Evolutionary conservation across 2,113 vertebrate species (phyloP).

Genomic region (Lophotis ruficrista): DNA sequence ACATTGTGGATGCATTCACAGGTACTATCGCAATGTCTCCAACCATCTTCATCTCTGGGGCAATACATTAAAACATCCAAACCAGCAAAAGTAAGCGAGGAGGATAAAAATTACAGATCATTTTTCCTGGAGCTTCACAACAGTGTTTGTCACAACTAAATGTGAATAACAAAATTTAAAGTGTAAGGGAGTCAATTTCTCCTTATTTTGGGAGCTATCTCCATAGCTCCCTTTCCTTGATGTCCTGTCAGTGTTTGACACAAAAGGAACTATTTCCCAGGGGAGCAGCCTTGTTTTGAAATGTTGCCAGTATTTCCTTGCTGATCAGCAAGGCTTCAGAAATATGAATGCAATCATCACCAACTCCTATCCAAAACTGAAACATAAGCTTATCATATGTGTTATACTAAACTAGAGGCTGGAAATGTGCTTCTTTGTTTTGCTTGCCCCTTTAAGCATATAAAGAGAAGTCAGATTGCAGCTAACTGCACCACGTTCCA

Average conservation of each 20-base stretch:
- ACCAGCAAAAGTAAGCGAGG: neutral
- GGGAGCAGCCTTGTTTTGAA: neutral
- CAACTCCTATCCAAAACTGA: neutral
- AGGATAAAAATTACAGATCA: neutral
- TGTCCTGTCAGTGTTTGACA: neutral
- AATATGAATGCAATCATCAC: neutral
- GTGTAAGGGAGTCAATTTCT: neutral
- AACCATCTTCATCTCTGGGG: neutral
- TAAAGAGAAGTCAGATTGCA: slow-evolving; percentile 27
- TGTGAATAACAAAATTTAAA: neutral
- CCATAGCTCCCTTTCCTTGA: neutral
- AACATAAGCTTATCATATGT: neutral
- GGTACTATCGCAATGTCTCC: neutral
- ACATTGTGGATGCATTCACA: neutral
- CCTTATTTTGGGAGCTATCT: neutral
- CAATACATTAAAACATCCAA: neutral
- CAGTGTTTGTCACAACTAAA: neutral
- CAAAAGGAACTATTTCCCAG: neutral
- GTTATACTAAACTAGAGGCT: slow-evolving; percentile 17
- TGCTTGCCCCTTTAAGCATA: slow-evolving; percentile 22
- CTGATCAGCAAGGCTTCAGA: neutral
- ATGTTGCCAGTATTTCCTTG: neutral
- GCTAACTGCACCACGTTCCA: neutral
- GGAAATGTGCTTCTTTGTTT: slow-evolving; percentile 33
- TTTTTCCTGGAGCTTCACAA: neutral